Evolutionary conservation across 2,113 vertebrate genomes (phyloP).

Genomic region (Semnornis frantzii): DNA sequence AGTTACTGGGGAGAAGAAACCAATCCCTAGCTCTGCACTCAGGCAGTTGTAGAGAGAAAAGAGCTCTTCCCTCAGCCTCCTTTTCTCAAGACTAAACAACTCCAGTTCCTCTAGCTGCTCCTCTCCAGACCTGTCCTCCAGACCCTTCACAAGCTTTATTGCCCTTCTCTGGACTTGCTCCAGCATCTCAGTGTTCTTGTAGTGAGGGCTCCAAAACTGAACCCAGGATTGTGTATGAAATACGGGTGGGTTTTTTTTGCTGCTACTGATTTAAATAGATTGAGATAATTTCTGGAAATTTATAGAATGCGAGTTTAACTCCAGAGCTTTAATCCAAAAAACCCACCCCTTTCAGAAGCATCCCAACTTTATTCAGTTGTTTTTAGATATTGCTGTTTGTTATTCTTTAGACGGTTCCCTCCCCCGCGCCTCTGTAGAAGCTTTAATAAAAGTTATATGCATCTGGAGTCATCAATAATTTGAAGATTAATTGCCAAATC

Average conservation of each 20-base stretch:
- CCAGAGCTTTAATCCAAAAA: not conserved
- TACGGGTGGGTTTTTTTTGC: not conserved
- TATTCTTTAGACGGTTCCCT: constrained; percentile 37
- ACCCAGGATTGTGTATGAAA: not conserved
- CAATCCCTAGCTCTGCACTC: too few species aligned
- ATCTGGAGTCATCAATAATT: constrained; percentile 63
- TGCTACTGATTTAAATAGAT: not conserved
- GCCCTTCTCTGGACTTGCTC: too few species aligned
- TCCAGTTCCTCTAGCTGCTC: too few species aligned
- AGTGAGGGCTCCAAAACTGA: too few species aligned
- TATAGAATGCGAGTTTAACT: not conserved
- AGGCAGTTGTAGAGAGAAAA: too few species aligned
- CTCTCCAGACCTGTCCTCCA: too few species aligned
- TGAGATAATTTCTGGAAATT: not conserved
- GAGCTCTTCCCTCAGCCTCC: too few species aligned
- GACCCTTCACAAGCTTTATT: too few species aligned
- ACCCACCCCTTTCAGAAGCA: not conserved
- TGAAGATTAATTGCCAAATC: constrained; percentile 62
- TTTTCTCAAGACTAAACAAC: too few species aligned
- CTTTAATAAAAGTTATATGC: constrained; percentile 66
- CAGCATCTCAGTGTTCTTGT: too few species aligned
- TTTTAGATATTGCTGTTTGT: constrained; percentile 50
- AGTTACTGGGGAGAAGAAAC: too few species aligned
- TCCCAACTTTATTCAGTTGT: not conserved
- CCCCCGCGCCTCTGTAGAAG: constrained; percentile 7